Evolutionary conservation across 2,797 vertebrate genomes (phyloP).

Genomic region (Tangara arthus): DNA sequence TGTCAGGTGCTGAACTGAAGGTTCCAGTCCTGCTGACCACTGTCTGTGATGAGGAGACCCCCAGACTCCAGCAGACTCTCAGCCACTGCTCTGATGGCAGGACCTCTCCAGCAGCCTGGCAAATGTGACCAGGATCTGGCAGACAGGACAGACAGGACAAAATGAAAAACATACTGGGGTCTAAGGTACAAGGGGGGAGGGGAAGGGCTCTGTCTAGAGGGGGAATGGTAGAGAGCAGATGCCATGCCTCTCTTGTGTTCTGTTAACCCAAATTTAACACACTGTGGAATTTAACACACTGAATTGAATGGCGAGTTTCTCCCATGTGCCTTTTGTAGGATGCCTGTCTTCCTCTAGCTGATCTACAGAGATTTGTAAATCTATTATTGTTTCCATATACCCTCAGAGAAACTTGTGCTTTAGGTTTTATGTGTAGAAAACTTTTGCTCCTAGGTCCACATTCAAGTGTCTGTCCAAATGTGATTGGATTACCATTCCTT

Average conservation of each 20-base stretch:
- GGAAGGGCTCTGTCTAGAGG: background rate
- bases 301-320: background rate
- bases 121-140: background rate
- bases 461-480: background rate
- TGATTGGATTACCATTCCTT: background rate
- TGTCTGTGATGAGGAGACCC: background rate
- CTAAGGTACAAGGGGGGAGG: accelerated
- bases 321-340: background rate
- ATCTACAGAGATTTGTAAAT: background rate
- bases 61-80: background rate
- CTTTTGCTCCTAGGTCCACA: background rate
- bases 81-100: background rate
- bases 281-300: background rate
- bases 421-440: background rate
- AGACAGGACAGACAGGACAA: background rate
- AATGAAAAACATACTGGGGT: background rate
- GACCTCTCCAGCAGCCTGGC: background rate
- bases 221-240: background rate
- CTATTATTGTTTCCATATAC: background rate
- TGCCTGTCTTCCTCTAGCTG: background rate
- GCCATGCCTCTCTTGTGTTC: background rate
- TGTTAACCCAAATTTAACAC: background rate
- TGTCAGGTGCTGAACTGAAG: background rate
- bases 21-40: background rate
- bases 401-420: background rate